Evolutionary conservation across 2,888 invertebrate genomes (phyloP).

Genomic region (Itoplectis maculator): DNA sequence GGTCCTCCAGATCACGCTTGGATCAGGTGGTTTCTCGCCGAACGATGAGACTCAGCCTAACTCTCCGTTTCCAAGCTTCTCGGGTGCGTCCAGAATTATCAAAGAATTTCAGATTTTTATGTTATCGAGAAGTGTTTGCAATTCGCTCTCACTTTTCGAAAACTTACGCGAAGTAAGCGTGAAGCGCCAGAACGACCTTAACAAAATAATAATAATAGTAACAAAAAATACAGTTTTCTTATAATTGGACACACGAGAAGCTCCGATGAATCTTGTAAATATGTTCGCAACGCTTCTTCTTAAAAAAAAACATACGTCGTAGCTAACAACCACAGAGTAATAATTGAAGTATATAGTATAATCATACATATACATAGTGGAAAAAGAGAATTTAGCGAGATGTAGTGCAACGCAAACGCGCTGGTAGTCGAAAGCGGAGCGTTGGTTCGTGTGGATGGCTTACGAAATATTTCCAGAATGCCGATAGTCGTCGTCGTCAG

Average conservation of each 20-base stretch:
- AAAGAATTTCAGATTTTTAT: background rate
- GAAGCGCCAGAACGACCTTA: too few species aligned
- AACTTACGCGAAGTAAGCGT: too few species aligned
- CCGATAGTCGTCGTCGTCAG: conserved; percentile 40
- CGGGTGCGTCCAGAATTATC: background rate
- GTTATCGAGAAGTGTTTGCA: too few species aligned
- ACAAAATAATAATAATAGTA: too few species aligned
- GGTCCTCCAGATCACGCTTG: background rate
- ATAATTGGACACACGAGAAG: conserved; percentile 52
- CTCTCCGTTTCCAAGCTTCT: conserved; percentile 17
- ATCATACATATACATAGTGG: background rate
- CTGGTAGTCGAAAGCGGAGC: conserved; percentile 33
- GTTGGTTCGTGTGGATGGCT: conserved; percentile 37
- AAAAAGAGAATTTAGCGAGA: background rate
- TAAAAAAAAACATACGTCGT: background rate
- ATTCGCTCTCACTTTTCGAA: too few species aligned
- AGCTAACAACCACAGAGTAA: background rate
- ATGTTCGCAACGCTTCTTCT: conserved; percentile 34
- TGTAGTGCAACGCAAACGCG: conserved; percentile 2
- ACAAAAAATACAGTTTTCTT: too few species aligned
- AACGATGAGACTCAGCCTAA: conserved; percentile 32
- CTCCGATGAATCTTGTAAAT: conserved; percentile 48
- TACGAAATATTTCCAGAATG: conserved; percentile 60
- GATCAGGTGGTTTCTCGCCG: conserved; percentile 19
- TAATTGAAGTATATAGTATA: background rate